These are phyloP conservation scores for Mythimna ferrago DNA, from an alignment of 2,888 invertebrate species.

Conservation along the genomic window DNA sequence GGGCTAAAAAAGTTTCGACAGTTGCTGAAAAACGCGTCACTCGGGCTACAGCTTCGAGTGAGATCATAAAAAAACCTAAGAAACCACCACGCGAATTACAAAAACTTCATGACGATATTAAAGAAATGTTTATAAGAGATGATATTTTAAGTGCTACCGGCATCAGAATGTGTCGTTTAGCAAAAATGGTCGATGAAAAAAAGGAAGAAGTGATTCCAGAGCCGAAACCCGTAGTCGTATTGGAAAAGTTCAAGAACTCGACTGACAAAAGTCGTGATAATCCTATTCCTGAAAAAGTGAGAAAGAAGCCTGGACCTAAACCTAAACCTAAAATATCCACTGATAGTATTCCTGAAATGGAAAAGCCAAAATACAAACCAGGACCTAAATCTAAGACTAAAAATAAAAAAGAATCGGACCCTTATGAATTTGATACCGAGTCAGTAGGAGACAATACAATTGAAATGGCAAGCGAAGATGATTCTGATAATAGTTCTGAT, in stretches of 20 bases:
- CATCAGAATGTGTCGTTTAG: conserved; percentile 92
- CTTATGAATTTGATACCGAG: conserved; percentile 83
- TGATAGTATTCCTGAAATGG: conserved; percentile 46
- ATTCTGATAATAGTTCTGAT: conserved; percentile 70
- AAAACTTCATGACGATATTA: conserved; percentile 92
- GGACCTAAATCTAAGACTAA: conserved; percentile 82
- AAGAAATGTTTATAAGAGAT: conserved; percentile 93
- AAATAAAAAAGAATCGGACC: conserved; percentile 73
- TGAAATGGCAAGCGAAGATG: conserved; percentile 71
- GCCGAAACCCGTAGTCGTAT: conserved; percentile 73
- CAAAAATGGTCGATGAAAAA: conserved; percentile 87
- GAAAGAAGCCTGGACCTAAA: conserved; percentile 74
- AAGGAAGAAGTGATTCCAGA: conserved; percentile 68
- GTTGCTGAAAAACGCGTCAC: conserved; percentile 65
- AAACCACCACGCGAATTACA: conserved; percentile 89
- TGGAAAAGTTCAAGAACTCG: conserved; percentile 76
- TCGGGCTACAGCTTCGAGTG: conserved; percentile 64
- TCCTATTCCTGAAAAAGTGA: conserved; percentile 60
- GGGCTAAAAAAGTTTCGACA: conserved; percentile 42
- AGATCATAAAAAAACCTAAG: conserved; percentile 66
- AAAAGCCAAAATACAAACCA: conserved; percentile 71
- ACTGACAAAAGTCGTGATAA: conserved; percentile 56
- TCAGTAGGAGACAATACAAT: conserved; percentile 74
- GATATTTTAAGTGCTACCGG: conserved; percentile 92
- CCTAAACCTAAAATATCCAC: conserved; percentile 66